A percentile compares a stretch with the other conserved stretches of the same genome.
Evolutionary conservation across 2,797 vertebrate species (phyloP).

Genomic region (Hydrolagus colliei): DNA sequence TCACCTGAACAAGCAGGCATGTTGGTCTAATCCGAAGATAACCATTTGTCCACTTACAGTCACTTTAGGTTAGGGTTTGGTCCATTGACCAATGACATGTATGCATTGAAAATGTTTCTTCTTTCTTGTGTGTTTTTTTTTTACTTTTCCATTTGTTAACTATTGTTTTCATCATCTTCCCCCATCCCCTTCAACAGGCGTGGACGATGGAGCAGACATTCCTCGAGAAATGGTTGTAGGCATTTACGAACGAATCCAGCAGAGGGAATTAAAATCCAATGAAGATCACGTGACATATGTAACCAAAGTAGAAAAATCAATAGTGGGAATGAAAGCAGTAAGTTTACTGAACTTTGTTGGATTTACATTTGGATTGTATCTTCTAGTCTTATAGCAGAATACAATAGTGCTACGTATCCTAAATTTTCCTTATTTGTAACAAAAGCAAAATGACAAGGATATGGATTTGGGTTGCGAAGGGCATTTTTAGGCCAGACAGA

Average conservation of each 20-base stretch:
- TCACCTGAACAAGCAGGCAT: no score
- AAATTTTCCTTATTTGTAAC: background rate
- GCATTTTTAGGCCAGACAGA: no score
- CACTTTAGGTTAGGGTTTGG: no score
- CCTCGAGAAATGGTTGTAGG: slow-evolving; percentile 92
- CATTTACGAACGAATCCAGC: slow-evolving; percentile 95
- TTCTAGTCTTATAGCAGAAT: background rate
- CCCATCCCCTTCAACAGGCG: slow-evolving; percentile 58
- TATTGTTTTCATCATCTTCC: background rate
- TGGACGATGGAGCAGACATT: slow-evolving; percentile 94
- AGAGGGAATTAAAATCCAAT: slow-evolving; percentile 90
- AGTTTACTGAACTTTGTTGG: slow-evolving; percentile 42
- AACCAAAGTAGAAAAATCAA: slow-evolving; percentile 94
- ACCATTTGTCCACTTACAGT: no score
- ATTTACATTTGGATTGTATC: background rate
- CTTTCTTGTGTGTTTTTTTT: background rate
- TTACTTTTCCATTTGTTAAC: background rate
- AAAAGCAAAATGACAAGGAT: no score
- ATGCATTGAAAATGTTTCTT: no score
- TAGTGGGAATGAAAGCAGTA: slow-evolving; percentile 85
- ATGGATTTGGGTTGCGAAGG: no score
- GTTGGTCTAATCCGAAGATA: no score
- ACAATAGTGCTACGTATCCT: background rate
- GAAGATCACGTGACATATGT: slow-evolving; percentile 97
- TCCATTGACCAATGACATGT: no score